Evolutionary conservation across 2,113 vertebrate genomes (phyloP).

Genomic region (Orcinus orca): DNA sequence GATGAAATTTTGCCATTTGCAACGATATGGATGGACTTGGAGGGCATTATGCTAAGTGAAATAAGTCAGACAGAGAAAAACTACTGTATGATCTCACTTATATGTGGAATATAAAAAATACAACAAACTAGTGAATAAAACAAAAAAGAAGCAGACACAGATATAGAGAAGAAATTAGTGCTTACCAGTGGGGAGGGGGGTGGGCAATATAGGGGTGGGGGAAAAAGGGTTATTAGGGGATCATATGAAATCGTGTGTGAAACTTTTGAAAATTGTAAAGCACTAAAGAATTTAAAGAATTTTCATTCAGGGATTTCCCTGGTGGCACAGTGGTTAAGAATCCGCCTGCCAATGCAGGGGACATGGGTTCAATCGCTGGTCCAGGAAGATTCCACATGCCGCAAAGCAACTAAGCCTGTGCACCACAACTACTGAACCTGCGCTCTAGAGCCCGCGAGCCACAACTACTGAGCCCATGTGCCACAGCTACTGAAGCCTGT

Average conservation of each 20-base stretch:
- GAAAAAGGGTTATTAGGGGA: not conserved
- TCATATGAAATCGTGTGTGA: not conserved
- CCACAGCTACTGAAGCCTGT: too few relatives aligned
- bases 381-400: too few relatives aligned
- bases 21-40: not conserved
- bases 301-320: too few relatives aligned
- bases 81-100: not conserved
- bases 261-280: not conserved
- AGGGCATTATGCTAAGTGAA: not conserved
- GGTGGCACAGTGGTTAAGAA: too few relatives aligned
- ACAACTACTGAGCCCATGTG: too few relatives aligned
- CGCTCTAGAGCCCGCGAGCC: rapidly evolving
- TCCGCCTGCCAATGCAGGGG: too few relatives aligned
- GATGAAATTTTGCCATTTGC: not conserved
- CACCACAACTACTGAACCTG: too few relatives aligned
- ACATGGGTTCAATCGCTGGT: too few relatives aligned
- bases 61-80: not conserved
- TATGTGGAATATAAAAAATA: not conserved
- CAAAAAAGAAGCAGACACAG: not conserved
- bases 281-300: not conserved
- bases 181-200: not conserved
- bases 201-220: not conserved
- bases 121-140: not conserved
- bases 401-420: too few relatives aligned
- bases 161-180: not conserved